Evolutionary conservation across 2,888 invertebrate genomes (phyloP), one percentile per base, ranked within the genome.

Genomic region (Steinernema carpocapsae): DNA sequence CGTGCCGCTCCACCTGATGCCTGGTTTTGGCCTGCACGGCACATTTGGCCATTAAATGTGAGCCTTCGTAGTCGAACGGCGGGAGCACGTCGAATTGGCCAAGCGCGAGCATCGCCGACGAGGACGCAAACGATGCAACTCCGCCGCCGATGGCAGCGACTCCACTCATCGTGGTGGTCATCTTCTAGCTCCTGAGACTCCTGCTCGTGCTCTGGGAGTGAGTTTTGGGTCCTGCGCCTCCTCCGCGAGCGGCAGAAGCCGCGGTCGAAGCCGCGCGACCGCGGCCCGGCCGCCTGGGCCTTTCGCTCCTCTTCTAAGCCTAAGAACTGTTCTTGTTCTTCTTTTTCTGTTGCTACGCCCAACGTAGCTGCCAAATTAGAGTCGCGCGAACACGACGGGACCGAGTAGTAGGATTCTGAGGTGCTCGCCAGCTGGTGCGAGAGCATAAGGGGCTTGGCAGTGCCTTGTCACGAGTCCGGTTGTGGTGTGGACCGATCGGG

Each of bases 241-340:
- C 43, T 43, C 14, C 26, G 22, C 24, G 6, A 10, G 51, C 51
- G 51, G 51, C 51, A 51, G 51, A 51, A 51, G 51, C 51, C 51
- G 51, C 51, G 51, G 56, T 24, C 56, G 56, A 14, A 56, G 56
- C 56, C 56, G 56, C 26, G 56, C 56, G 56, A 56, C 56, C 56
- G 56, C 56, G 56, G 56, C 56, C 26, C 56, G 56, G 56, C 56
- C 56, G 24, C 56, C 6, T 6, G 56, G 56, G 56, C 56, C 56
- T 10, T 14, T 24, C 26, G 24, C 56, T 26, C 12, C 51, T 51
- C 51, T 51, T 12, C 51, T 6, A n/a, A 10, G 12, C 19, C 51
- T 6, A 56, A 26, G 26, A 26, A 22, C 56, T 56, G 24, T 19
- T 56, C 24, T 26, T 17, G 48, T 48, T 6, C 48, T 6, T 19